These are phyloP conservation scores for Xestia c-nigrum DNA, from an alignment of 2,888 invertebrate species.

Conservation along the genomic window DNA sequence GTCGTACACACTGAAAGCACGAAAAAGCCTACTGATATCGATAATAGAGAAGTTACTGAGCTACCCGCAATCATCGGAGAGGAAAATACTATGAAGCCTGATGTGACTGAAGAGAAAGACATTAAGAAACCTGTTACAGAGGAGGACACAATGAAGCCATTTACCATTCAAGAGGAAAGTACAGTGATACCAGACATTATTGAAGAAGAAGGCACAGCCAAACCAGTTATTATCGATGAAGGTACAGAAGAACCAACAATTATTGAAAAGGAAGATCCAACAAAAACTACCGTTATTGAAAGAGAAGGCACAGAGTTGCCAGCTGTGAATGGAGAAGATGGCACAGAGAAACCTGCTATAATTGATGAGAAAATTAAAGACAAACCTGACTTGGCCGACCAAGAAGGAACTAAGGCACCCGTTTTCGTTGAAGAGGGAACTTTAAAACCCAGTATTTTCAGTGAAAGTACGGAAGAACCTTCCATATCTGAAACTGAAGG, in stretches of 20 bases:
- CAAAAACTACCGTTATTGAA: conserved; percentile 13
- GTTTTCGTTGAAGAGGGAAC: conserved; percentile 9
- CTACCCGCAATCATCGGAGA: conserved; percentile 22
- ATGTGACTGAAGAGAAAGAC: conserved; percentile 3
- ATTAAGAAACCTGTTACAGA: conserved; percentile 19
- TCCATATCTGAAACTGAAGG: neutral
- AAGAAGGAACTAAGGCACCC: conserved; percentile 26
- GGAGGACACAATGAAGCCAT: conserved; percentile 32
- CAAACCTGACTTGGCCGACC: conserved; percentile 19
- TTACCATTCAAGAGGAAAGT: conserved; percentile 33
- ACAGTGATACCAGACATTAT: conserved; percentile 29
- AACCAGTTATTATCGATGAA: conserved; percentile 43
- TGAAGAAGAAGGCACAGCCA: conserved; percentile 29
- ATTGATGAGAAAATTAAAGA: conserved; percentile 27
- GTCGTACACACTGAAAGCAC: conserved; percentile 21
- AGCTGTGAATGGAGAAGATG: conserved; percentile 6
- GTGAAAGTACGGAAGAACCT: conserved; percentile 14
- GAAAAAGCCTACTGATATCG: conserved; percentile 25
- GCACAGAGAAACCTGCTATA: conserved; percentile 35
- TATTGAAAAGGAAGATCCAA: conserved; percentile 21
- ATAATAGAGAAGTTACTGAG: conserved; percentile 31
- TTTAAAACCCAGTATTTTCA: conserved; percentile 7
- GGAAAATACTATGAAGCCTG: conserved; percentile 24
- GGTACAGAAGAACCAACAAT: conserved; percentile 35
- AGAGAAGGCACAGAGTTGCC: conserved; percentile 31